Evolutionary conservation across 2,888 invertebrate genomes (phyloP), one percentile per base, ranked within the genome.

Genomic region (Drosophila paracracens): DNA sequence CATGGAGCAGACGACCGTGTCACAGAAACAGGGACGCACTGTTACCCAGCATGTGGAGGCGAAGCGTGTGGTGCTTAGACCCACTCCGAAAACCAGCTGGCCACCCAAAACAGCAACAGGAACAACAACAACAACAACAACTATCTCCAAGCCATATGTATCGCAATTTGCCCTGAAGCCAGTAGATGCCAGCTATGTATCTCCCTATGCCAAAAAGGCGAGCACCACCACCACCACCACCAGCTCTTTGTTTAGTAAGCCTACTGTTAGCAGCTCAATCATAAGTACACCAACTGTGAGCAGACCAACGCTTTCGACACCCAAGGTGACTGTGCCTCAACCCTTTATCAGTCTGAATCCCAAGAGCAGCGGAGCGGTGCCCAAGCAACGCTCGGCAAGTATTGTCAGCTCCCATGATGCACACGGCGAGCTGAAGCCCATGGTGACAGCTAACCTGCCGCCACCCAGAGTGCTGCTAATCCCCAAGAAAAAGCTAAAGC

Each of bases 11-110:
- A 92, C 91, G 4, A 87, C 85, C 7, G 79, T 89, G 38, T 85
- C 91, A 5, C 86, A 91, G 61, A 92, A 90, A 38, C 81, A 88
- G 64, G 92, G 92, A 27, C 78, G 84, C 25, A 86, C 66, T 8
- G 76, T 92, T 21, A 91, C 91, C 2, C 88, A 90, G 56, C 83
- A 81, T 18, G 77, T 85, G 51, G 90, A 91, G 66, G 82, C 89
- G 13, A 77, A 81, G 36, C 83, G 82, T 1, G 72, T 91, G 2
- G 74, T 70, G 35, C 40, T 84, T 5, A 76, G 57, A 36, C 54
- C 74, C 40, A 57, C 64, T 1, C n/a, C 8, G 27, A 83, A 53
- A n/a, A 63, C 59, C 1, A 79, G 61, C 2, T 76, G 83, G 70
- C 48, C 79, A 50, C 70, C 81, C 11, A 38, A 76, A n/a, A 43